Conservation (phyloP, 2,888 invertebrate genomes). For the Operophtera brumata region DNA sequence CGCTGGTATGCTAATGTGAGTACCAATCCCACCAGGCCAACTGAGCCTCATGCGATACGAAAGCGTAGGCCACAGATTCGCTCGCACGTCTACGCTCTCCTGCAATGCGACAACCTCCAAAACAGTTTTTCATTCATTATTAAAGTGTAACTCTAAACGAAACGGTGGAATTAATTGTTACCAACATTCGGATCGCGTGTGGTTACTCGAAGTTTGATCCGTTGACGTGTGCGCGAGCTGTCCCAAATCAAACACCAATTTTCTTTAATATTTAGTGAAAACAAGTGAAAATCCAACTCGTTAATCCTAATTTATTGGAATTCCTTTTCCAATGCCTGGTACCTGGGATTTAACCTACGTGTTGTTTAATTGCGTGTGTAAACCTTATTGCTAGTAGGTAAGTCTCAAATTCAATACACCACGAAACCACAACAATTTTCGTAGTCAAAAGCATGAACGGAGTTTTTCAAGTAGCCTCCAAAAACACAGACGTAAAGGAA, state of each 20-base stretch:
- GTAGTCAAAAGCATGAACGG: not conserved
- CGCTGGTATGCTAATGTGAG: slow-evolving; percentile 80
- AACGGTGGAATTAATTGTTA: slow-evolving; percentile 4
- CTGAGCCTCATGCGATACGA: not conserved
- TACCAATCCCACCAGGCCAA: slow-evolving; percentile 42
- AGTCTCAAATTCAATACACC: not conserved
- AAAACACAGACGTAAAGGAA: not conserved
- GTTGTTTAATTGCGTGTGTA: not conserved
- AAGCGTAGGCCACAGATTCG: slow-evolving; percentile 6
- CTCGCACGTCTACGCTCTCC: slow-evolving; percentile 46
- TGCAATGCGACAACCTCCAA: slow-evolving; percentile 69
- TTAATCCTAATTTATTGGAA: not conserved
- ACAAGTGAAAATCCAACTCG: slow-evolving; percentile 2
- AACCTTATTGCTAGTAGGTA: not conserved
- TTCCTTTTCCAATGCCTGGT: not conserved
- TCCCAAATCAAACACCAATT: not conserved
- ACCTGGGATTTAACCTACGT: not conserved
- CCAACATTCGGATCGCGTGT: slow-evolving; percentile 4
- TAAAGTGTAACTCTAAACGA: slow-evolving; percentile 23
- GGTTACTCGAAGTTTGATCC: slow-evolving; percentile 11
- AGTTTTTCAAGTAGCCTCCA: slow-evolving; percentile 4
- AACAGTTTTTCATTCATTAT: slow-evolving; percentile 29
- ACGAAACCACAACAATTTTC: not conserved
- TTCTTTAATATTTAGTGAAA: slow-evolving; percentile 12
- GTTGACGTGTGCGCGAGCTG: slow-evolving; percentile 28